Base-by-base conservation (phyloP, 2,888 invertebrate species). In the Drosophila macrothrix region DNA sequence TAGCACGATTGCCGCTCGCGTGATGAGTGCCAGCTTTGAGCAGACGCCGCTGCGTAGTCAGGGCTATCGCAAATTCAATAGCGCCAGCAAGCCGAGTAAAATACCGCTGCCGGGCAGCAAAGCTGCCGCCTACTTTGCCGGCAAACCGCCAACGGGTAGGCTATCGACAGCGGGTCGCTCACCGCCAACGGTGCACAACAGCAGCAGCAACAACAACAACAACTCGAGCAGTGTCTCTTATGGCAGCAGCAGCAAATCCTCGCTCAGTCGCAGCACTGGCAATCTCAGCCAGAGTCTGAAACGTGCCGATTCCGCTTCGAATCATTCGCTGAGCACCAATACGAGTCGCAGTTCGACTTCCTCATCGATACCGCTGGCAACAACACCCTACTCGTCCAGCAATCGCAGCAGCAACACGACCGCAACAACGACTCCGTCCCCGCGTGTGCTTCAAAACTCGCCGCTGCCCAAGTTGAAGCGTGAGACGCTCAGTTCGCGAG, bases 41-140 rank as follows among this genome's bases (percentile, higher is more conserved):
- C 76, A 72, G 53, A 80, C 81, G 6, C 77, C 91, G 9, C 31
- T 75, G 9, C 81, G 90, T 14, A 84, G 80, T 33, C 83, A 82
- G 28, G 78, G 82, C 6, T 88, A 84, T 53, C 83, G 90, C 12
- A 88, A 90, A 37, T 89, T 90, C 22, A 72, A 50, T 12, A 76
- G 73, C 55, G 78, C 88, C 67, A 82, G 94, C 78, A 96, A 95
- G 78, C 96, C 96, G 63, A 96, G 96, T 93, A 96, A 96, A 93
- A 97, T 96, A 84, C 96, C 96, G 67, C 94, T 96, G 91, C 95
- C 95, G 54, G 95, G 92, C 59, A 95, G 93, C 91, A 93, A 94
- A 87, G 83, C 91, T 56, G 94, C 94, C 3, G 86, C 91, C 4
- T 91, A 91, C 46, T 93, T 95, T 59, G 95, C 96, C 73, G 95